Base-by-base conservation (phyloP, 2,797 vertebrate species). In the Tadarida brasiliensis region DNA sequence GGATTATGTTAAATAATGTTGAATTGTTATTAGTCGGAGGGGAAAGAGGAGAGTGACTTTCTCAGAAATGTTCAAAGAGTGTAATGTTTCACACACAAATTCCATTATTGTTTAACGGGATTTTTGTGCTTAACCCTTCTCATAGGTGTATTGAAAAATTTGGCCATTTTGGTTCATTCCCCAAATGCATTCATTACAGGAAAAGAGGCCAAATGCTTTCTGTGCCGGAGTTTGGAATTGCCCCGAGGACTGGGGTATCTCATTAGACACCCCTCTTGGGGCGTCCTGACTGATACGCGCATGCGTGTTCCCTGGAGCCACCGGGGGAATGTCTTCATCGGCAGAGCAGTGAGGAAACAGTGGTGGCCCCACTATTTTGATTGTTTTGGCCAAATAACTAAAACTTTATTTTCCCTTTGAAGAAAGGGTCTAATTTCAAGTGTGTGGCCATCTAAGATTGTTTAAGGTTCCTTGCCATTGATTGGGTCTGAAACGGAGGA, bases 1-100 rank as follows among this genome's bases (percentile, higher is more conserved):
- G 98, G 98, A 98, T 98, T 98, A 98, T 98, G 98, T 98, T 98
- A 98, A 98, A 98, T 98, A 98, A 98, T 82, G 61, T 98, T 96
- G 98, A 98, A 98, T 98, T 98, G 98, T 98, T 98, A 98, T 98
- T 98, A 97, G 97, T 98, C 76, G 97, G 96, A 95, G 87, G 93
- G 93, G 80, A 90, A 94, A 97, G 96, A 95, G 87, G 97, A 97
- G 97, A 96, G 44, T 74, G 88, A 98, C 97, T 98, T 98, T 98
- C 97, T 17, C 73, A 96, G 98, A 97, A 98, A 91, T 97, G 97
- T 98, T 98, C 98, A 98, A 98, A 98, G 98, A 98, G 96, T 95
- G 90, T 98, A 96, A 95, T 97, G 98, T 98, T 98, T 98, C 96
- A 98, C 95, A 97, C 97, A 97, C 96, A 98, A 98, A 98, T 98